Conservation (phyloP, 2,113 vertebrate species). For the Chloropsis cyanopogon region DNA sequence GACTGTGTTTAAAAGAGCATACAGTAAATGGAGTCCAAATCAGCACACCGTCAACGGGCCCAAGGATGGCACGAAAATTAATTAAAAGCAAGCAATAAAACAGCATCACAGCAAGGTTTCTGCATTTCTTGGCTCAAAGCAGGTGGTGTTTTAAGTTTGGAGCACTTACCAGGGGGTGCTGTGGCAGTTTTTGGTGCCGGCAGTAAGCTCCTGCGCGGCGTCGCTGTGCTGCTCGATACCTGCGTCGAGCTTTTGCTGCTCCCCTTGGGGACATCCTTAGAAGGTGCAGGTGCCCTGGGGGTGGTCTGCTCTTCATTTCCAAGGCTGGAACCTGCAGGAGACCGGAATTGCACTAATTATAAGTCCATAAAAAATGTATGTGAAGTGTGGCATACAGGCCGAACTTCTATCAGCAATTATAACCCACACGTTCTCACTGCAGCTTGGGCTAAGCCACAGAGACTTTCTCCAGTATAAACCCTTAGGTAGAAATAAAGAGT, state of each 20-base stretch:
- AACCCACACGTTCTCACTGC: neutral
- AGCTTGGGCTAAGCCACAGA: neutral
- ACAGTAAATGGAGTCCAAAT: neutral
- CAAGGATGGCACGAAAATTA: neutral
- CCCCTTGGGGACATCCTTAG: slow-evolving; percentile 73
- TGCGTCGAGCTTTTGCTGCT: slow-evolving; percentile 49
- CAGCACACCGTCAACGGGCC: neutral
- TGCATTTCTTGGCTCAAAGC: neutral
- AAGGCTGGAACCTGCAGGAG: slow-evolving; percentile 78
- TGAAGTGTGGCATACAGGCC: neutral
- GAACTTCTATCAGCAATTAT: neutral
- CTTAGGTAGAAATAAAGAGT: neutral
- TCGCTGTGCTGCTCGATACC: slow-evolving; percentile 60
- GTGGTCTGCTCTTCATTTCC: slow-evolving; percentile 78
- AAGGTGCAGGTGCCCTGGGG: slow-evolving; percentile 62
- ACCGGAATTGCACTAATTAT: slow-evolving; percentile 40
- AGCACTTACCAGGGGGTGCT: slow-evolving; percentile 69
- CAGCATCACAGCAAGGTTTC: neutral
- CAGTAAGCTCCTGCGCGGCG: slow-evolving; percentile 81
- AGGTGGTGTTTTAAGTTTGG: neutral
- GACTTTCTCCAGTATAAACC: neutral
- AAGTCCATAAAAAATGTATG: slow-evolving; percentile 63
- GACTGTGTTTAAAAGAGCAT: neutral
- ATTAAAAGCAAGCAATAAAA: neutral
- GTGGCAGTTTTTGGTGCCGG: slow-evolving; percentile 75